Evolutionary conservation across 1,140 invertebrate genomes (phyloP), one percentile per base, ranked within the genome.

Genomic region (Cotesia vestalis): DNA sequence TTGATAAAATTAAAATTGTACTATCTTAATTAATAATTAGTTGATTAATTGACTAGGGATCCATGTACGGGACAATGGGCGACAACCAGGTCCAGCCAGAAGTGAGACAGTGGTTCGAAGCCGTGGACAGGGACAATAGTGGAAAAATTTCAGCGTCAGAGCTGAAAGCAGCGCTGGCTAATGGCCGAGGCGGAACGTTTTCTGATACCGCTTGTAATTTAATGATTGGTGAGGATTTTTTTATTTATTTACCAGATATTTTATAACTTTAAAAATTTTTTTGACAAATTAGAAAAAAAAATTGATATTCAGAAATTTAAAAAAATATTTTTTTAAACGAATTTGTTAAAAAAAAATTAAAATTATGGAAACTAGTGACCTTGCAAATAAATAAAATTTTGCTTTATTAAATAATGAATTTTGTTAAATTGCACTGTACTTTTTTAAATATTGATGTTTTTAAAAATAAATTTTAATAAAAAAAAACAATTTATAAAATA

Each of bases 161-260:
- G 87, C 86, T 97, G n/a, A 91, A 94, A 83, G 85, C 90, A 4
- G 95, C 95, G 4, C 86, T 97, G 3, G 91, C 95, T 5, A 96
- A 96, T 88, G 94, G 93, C 38, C 94, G 96, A 86, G 95, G 95
- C 34, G 90, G 93, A 71, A 91, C 91, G 72, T 97, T 97, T 82
- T 95, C 94, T 55, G 91, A 94, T 71, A 92, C 91, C 74, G 93
- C 94, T 40, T 96, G 95, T 83, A 91, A 91, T 74, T 86, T 97
- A n/a, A 96, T 97, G 94, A 95, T 97, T 79, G 92, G 94, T 94
- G 88, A 35, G 46, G 3, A 27, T 27, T 27, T 6, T 67, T 36
- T 35, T 55, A 35, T 55, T 35, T 17, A 17, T 17, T 17, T 17
- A 17, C 17, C 14, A 51, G 64, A 60, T 60, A 69, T 61, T 52